phyloP scores from a whole-genome alignment of 2,797 vertebrate species.

The Cirrhinus mrigala region DNA sequence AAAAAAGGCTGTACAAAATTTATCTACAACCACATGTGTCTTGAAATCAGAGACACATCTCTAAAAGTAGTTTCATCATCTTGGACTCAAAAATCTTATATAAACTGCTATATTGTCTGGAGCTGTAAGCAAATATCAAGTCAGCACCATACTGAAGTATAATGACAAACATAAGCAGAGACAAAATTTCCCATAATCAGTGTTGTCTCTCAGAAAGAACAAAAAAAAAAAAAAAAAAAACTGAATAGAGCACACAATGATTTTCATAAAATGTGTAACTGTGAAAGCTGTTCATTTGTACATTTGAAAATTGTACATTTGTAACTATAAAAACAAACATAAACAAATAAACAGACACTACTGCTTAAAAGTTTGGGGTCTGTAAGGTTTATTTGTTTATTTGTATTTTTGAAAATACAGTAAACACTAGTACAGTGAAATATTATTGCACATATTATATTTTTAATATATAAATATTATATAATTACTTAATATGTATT shows the following conservation, averaged over 20 bases:
- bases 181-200: slow-evolving; percentile 4
- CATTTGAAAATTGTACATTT: no score
- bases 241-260: neutral
- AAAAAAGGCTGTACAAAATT: neutral
- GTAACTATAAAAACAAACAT: no score
- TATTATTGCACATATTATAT: no score
- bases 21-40: neutral
- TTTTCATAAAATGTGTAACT: neutral
- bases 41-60: neutral
- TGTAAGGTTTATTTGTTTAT: no score
- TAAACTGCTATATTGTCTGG: neutral
- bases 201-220: neutral
- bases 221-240: no score
- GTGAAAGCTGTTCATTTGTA: no score
- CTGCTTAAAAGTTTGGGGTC: no score
- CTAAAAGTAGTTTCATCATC: neutral
- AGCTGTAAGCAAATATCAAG: slow-evolving; percentile 1
- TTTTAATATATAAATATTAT: no score
- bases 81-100: neutral
- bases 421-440: no score
- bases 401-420: no score
- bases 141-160: neutral
- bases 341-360: no score
- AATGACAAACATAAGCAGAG: slow-evolving; percentile 34
- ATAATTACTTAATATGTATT: no score